These are phyloP conservation scores for Oryctolagus cuniculus DNA, from an alignment of 2,113 vertebrate genomes.

Conservation along the genomic window mOryCun1.1 NC_091432.1:199360501-199361000, in stretches of 20 bases:
- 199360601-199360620: not conserved
- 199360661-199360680: not conserved
- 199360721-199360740: not conserved
- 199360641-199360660: not conserved
- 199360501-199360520: not conserved
- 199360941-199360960: conserved; percentile 82
- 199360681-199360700: not conserved
- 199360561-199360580: not conserved
- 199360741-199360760: not conserved
- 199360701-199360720: not conserved
- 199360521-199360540: conserved; percentile 15
- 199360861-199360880: not conserved
- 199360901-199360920: conserved; percentile 20
- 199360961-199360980: conserved; percentile 82
- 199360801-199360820: not conserved
- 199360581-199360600: not conserved
- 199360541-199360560: not conserved
- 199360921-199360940: conserved; percentile 70
- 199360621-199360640: not conserved
- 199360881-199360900: not conserved
- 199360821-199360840: not conserved
- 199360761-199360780: not conserved
- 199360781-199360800: not conserved
- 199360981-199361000: conserved; percentile 80
- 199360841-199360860: not conserved